These are phyloP conservation scores for Diachasmimorpha longicaudata DNA, from an alignment of 1,140 invertebrate species.

Conservation along the genomic window DNA sequence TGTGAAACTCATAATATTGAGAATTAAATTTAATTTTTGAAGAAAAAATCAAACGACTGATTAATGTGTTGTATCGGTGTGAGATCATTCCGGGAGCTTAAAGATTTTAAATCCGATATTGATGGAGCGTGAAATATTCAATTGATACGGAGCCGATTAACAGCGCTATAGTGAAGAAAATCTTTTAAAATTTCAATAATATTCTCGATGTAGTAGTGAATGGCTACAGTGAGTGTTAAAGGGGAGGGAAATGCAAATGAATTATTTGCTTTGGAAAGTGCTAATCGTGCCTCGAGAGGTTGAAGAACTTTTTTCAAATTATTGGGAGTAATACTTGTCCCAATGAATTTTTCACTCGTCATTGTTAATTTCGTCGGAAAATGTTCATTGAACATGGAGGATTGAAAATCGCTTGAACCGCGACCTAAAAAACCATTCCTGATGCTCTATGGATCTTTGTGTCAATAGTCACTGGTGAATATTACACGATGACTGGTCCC, in stretches of 20 bases:
- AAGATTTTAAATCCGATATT: background rate
- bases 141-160: background rate
- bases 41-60: too few species aligned
- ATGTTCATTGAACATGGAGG: background rate
- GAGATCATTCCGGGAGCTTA: too few species aligned
- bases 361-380: background rate
- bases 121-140: background rate
- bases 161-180: background rate
- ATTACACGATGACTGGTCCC: background rate
- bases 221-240: too few species aligned
- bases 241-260: background rate
- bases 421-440: background rate
- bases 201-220: too few species aligned
- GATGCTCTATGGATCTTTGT: background rate
- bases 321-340: background rate
- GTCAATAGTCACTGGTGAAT: background rate
- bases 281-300: background rate
- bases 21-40: too few species aligned
- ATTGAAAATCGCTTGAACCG: background rate
- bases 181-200: too few species aligned
- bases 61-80: too few species aligned
- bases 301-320: background rate
- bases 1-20: too few species aligned
- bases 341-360: background rate
- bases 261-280: background rate